Base-by-base conservation (phyloP, 2,888 invertebrate genomes). In the Bursaphelenchus okinawaensis region DNA sequence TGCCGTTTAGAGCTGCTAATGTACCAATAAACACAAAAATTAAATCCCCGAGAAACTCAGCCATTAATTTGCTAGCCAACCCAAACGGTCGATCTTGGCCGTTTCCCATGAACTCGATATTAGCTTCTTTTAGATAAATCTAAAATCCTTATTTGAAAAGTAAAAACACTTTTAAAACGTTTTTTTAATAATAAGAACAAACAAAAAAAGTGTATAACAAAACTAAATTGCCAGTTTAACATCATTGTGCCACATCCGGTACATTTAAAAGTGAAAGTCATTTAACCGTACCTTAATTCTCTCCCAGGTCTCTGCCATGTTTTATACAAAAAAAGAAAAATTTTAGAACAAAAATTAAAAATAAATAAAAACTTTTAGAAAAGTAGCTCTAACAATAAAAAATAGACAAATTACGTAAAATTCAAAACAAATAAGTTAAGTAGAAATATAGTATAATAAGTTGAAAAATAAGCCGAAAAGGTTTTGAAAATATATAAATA, bases 1-100 rank as follows among this genome's bases (percentile, higher is more conserved):
- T n/a, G 16, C 52, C 26, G 22, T 54, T 29, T 1, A 62, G 24
- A 0, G 67, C 70, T 54, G 70, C 68, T 58, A 71, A 61, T 7
- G 72, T 71, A 29, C 75, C 80, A 55, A 78, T 58, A 66, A 77
- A 81, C 0, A 77, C 76, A 52, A 81, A 78, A 22, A 80, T 58
- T 29, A 76, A 52, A 31, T 71, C 71, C 12, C 78, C 76, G 20
- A 80, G 69, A 58, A 81, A 79, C 57, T 80, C 80, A 12, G 80
- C 80, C 7, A 70, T 68, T 23, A 75, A 51, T 63, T 75, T 74
- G 50, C 63, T 69, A 19, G 16, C 28, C 7, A 74, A 52, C 7
- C 62, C 24, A 31, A 52, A 69, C 22, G 69, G 69, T 9, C 55
- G 51, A n/a, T 52, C 67, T 9, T 66, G 61, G 9, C 19, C 65